phyloP scores from a whole-genome alignment of 2,888 invertebrate species.

The Zygogramma bicolorata region DNA sequence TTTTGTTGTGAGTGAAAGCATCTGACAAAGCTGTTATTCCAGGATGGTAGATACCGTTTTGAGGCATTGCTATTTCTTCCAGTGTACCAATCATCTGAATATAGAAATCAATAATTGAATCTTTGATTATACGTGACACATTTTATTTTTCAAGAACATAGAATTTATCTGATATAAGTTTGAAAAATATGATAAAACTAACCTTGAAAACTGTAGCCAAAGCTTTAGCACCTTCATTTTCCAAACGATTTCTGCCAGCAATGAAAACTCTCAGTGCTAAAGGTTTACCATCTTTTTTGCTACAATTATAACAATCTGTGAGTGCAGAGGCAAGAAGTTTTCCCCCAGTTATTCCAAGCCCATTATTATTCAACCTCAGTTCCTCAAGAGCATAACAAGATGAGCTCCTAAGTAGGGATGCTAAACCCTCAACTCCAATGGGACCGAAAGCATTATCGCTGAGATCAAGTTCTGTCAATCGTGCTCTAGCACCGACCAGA shows the following conservation, averaged over 20 bases:
- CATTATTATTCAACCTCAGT: constrained; percentile 95
- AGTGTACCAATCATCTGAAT: constrained; percentile 82
- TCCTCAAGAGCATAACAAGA: constrained; percentile 87
- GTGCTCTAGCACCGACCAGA: constrained; percentile 83
- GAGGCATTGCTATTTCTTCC: constrained; percentile 93
- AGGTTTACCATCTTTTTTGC: constrained; percentile 75
- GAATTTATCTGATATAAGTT: no score
- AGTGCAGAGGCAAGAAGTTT: constrained; percentile 83
- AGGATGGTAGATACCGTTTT: constrained; percentile 93
- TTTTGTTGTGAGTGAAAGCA: constrained; percentile 79
- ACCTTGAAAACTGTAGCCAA: constrained; percentile 87
- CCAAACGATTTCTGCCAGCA: constrained; percentile 93
- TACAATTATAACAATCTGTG: constrained; percentile 76
- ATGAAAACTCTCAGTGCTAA: constrained; percentile 86
- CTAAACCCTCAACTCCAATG: constrained; percentile 90
- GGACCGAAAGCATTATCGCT: constrained; percentile 99
- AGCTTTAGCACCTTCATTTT: constrained; percentile 92
- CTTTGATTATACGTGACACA: neutral
- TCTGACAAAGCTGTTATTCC: constrained; percentile 87
- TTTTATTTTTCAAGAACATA: neutral
- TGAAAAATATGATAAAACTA: constrained; percentile 28
- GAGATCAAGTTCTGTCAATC: constrained; percentile 87
- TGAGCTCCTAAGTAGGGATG: constrained; percentile 83
- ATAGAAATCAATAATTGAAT: constrained; percentile 40
- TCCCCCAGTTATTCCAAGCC: constrained; percentile 92